phyloP scores from a whole-genome alignment of 92 coral and sea anemone genomes.

The Bergia puertoricense region DNA sequence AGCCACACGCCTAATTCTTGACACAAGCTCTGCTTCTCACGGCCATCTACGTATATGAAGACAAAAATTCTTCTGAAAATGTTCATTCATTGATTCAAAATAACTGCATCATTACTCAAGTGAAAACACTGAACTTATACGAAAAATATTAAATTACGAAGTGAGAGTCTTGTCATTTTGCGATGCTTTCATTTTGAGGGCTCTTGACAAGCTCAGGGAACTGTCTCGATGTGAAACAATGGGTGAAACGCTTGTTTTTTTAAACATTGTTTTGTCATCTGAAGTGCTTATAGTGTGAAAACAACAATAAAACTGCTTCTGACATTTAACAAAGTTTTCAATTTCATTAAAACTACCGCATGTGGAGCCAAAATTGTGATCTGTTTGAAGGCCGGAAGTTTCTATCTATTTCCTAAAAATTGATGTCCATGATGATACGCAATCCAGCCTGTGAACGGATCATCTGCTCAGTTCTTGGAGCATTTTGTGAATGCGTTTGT shows the following conservation, averaged over 20 bases:
- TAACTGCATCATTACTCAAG: background rate
- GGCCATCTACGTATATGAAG: background rate
- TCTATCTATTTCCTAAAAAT: background rate
- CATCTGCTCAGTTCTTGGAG: background rate
- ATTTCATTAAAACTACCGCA: conserved; percentile 20
- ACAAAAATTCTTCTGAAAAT: background rate
- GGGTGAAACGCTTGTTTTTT: background rate
- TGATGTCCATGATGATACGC: background rate
- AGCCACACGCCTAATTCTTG: background rate
- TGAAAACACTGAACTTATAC: background rate
- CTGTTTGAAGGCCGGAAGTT: conserved; percentile 28
- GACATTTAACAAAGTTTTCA: conserved; percentile 23
- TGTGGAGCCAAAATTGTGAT: background rate
- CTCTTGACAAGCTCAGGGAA: conserved; percentile 40
- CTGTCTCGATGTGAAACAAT: conserved; percentile 27
- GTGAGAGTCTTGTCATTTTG: conserved; percentile 21
- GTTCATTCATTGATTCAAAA: background rate
- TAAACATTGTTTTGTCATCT: conserved; percentile 27
- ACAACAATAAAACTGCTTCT: conserved; percentile 28
- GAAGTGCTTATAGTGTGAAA: conserved; percentile 25
- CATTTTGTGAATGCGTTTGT: background rate
- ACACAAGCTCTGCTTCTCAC: conserved; percentile 25
- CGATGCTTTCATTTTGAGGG: conserved; percentile 15
- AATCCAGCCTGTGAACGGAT: background rate
- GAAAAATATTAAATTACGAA: background rate